Evolutionary conservation across 2,797 vertebrate genomes (phyloP), one percentile per base, ranked within the genome.

Genomic region (Sebastes melanostomus): DNA sequence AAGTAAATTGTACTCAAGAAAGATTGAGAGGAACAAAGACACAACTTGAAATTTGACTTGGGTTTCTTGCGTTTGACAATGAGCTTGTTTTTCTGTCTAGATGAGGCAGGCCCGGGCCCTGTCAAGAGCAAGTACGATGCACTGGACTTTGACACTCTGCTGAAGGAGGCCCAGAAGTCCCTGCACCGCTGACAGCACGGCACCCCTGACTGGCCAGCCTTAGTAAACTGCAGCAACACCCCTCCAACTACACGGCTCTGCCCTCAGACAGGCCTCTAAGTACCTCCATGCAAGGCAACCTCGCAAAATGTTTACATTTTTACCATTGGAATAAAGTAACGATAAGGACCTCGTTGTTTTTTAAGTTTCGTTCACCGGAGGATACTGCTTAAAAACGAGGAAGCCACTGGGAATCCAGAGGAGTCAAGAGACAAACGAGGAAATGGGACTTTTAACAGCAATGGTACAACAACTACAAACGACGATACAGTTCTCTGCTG

Each of bases 291-390:
- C 96, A 97, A 97, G 97, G 97, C 97, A 94, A 97, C 97, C 97
- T 97, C 96, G 95, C 96, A 94, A 91, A 90, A 98, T 99, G 98
- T 99, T 99, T 99, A 99, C 98, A 98, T 98, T 98, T 98, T 97
- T 97, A 97, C 96, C 93, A 91, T 94, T 94, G 96, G 96, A 96
- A 90, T 96, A 96, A 92, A 94, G 90, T 95, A 91, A 96, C 85
- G 83, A 92, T 75, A 91, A 91, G 86, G 89, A 93, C 90, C 83
- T 88, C 82, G 81, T 73, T 81, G 56, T 70, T 78, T 79, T 67
- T 81, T 78, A 82, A 81, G 73, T 92, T 90, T 89, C 82, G 92
- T 90, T 91, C 91, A 88, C 89, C 86, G 88, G 94, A 95, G 94
- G 94, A 94, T 82, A 81, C 86, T 89, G 84, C 91, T 90, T 78